Conservation (phyloP, 2,888 invertebrate genomes). For the Trissolcus japonicus region DNA sequence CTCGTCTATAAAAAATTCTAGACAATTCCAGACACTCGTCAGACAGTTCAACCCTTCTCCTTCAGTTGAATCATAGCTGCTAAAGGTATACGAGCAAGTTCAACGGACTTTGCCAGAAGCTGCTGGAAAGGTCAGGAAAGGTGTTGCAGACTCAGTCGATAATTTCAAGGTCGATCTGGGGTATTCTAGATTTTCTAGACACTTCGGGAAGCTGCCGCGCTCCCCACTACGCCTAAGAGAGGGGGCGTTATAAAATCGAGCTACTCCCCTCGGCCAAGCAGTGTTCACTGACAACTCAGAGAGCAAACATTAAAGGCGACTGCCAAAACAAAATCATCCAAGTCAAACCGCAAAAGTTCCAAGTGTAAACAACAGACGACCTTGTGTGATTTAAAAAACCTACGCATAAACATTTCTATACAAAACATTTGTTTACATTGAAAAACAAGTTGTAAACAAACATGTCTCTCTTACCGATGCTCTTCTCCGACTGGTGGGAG, state of each 20-base stretch:
- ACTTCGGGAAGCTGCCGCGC: not conserved
- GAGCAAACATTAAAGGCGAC: not conserved
- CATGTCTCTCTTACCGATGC: constrained; percentile 89
- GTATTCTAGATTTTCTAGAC: not conserved
- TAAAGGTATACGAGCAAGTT: not conserved
- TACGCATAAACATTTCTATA: too few species aligned
- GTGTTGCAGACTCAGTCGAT: not conserved
- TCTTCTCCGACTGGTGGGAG: constrained; percentile 92
- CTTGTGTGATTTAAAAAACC: not conserved
- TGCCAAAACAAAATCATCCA: not conserved
- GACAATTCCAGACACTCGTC: not conserved
- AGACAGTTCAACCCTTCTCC: constrained; percentile 2
- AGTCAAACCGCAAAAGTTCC: not conserved
- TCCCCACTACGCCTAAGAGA: not conserved
- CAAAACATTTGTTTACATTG: not conserved
- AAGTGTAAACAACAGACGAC: not conserved
- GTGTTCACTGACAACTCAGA: not conserved
- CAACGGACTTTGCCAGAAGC: not conserved
- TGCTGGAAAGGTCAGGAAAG: not conserved
- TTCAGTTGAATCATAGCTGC: not conserved
- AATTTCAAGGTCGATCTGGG: not conserved
- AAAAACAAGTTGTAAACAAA: constrained; percentile 58
- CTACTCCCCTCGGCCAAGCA: not conserved
- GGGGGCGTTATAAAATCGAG: not conserved
- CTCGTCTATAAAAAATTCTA: not conserved